Base-by-base conservation (phyloP, 2,888 invertebrate genomes). In the Himalopsyche tibetana region DNA sequence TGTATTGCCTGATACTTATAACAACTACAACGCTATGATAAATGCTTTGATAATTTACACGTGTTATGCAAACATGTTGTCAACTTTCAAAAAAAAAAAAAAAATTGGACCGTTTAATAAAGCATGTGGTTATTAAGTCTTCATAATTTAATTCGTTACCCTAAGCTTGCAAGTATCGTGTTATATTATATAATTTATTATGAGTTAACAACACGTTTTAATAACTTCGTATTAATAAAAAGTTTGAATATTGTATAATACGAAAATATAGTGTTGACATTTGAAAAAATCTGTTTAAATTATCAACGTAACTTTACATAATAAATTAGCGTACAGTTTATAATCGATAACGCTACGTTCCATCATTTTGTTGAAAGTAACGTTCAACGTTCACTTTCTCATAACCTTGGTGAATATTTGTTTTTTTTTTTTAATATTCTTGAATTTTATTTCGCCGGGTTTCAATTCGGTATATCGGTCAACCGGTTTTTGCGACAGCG, bases 311-410 rank as follows among this genome's bases (percentile, higher is more conserved):
- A 38, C 74, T 74, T 74, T 74, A 74, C 74, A 74, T 74, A 74
- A 74, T 36, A 74, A 74, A 74, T 74, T 74, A 74, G 74, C 74
- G 74, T 38, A 74, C 12, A 5, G 38, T 4, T 15, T 74, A 74
- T 74, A 74, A 74, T 74, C 74, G 74, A 74, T 74, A 74, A 74
- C 74, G 38, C 38, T 4, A 38, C 74, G 74, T 74, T 74, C 74
- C 74, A 74, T 74, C 74, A 36, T 36, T 74, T 12, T 4, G 38
- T 36, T 74, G 74, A 74, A 74, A 74, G 74, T 74, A 12, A 74
- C 38, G 74, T 74, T 74, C 74, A 74, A 38, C 74, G 74, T 74
- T 74, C 74, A 74, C 74, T 74, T 74, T 74, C 74, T 12, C 74
- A 38, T 38, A 74, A 74, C 74, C 74, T 74, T 74, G 74, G 74